A percentile compares a stretch with the other conserved stretches of the same genome.
Evolutionary conservation across 2,888 invertebrate genomes (phyloP).

Genomic region (Drosophila cognata): DNA sequence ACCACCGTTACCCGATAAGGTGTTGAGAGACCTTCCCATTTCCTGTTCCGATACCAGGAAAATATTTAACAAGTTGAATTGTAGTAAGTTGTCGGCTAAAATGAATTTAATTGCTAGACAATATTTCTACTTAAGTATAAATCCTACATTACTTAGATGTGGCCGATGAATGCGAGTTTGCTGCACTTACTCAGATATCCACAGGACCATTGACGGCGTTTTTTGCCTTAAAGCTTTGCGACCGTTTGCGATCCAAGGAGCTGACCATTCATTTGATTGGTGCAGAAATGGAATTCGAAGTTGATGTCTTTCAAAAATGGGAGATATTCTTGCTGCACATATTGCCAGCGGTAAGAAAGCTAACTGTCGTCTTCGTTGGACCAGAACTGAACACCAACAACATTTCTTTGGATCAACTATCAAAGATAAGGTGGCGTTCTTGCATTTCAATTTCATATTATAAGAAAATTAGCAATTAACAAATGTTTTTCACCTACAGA

Average conservation of each 20-base stretch:
- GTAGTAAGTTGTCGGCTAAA: conserved; percentile 59
- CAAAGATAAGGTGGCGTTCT: conserved; percentile 86
- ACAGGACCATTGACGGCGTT: conserved; percentile 89
- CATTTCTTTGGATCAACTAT: conserved; percentile 87
- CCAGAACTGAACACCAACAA: conserved; percentile 88
- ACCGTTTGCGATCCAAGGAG: conserved; percentile 65
- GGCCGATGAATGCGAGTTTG: conserved; percentile 87
- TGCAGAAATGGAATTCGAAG: conserved; percentile 90
- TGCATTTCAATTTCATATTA: neutral
- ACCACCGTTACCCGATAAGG: conserved; percentile 87
- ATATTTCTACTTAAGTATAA: neutral
- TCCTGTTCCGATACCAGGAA: conserved; percentile 76
- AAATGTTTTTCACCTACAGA: conserved; percentile 76
- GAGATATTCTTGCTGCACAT: conserved; percentile 89
- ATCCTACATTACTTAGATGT: conserved; percentile 58
- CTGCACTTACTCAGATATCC: conserved; percentile 88
- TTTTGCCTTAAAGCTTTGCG: conserved; percentile 86
- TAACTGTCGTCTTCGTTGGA: conserved; percentile 88
- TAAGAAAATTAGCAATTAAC: neutral
- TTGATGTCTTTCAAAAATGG: conserved; percentile 89
- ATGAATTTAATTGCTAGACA: neutral
- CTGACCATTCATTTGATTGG: conserved; percentile 85
- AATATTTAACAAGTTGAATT: conserved; percentile 73
- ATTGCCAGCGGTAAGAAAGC: conserved; percentile 86
- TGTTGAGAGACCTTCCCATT: conserved; percentile 77